These are phyloP conservation scores for Proisotoma minuta DNA, from an alignment of 2,888 invertebrate genomes.

Conservation along the genomic window DNA sequence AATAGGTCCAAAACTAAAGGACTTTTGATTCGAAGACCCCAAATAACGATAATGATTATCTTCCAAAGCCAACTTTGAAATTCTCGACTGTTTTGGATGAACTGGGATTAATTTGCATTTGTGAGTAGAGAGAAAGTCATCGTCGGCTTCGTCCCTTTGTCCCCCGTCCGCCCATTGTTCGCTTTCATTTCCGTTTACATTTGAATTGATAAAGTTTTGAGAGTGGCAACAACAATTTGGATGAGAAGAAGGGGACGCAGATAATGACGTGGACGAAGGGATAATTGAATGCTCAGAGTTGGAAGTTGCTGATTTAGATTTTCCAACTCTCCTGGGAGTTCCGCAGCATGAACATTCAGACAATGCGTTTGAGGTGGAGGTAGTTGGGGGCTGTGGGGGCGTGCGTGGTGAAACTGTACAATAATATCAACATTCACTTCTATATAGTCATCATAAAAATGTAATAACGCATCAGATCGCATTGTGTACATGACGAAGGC, in stretches of 20 bases:
- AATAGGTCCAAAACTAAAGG: slow-evolving; percentile 15
- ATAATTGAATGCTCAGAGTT: background rate
- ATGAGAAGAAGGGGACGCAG: background rate
- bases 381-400: slow-evolving; percentile 27
- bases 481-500: too few relatives aligned
- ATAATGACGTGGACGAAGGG: background rate
- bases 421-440: too few relatives aligned
- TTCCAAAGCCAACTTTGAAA: background rate
- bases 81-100: background rate
- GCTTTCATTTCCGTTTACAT: too few relatives aligned
- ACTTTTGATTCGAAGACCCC: slow-evolving; percentile 1
- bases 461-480: too few relatives aligned
- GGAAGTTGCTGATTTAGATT: slow-evolving; percentile 5
- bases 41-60: background rate
- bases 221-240: background rate
- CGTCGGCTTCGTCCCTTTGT: too few relatives aligned
- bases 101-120: slow-evolving; percentile 2
- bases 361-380: slow-evolving; percentile 23
- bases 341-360: slow-evolving; percentile 17
- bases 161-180: background rate
- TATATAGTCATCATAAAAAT: too few relatives aligned
- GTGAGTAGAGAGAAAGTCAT: slow-evolving; percentile 1
- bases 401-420: slow-evolving; percentile 31
- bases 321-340: slow-evolving; percentile 8
- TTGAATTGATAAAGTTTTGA: background rate